Conservation (phyloP, 2,797 vertebrate genomes). For the Neopelma chrysocephalum region DNA sequence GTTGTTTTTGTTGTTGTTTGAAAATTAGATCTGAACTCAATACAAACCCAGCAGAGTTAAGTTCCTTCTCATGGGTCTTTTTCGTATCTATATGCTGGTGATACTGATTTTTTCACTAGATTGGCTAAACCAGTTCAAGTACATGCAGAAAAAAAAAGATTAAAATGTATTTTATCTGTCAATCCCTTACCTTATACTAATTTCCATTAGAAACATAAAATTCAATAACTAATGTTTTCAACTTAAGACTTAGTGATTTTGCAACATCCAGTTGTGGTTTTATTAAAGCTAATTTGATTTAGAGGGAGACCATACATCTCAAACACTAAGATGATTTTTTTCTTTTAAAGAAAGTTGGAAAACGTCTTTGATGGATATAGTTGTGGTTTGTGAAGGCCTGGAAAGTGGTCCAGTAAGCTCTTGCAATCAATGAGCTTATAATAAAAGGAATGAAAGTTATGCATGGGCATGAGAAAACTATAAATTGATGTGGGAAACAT, state of each 20-base stretch:
- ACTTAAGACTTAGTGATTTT: background rate
- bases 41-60: background rate
- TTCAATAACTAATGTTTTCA: background rate
- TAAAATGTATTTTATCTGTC: background rate
- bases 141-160: background rate
- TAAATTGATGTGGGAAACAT: background rate
- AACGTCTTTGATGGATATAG: background rate
- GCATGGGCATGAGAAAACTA: background rate
- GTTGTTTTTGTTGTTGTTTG: background rate
- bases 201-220: background rate
- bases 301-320: background rate
- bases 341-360: background rate
- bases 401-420: background rate
- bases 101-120: background rate
- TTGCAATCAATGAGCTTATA: background rate
- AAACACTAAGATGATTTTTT: background rate
- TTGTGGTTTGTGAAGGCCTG: background rate
- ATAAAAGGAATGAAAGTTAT: background rate
- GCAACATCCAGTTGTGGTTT: background rate
- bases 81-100: background rate
- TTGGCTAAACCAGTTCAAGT: background rate
- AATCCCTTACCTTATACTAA: background rate
- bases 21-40: background rate
- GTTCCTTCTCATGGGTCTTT: background rate
- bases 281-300: background rate